Evolutionary conservation across 2,888 invertebrate genomes (phyloP).

Genomic region (Oegoconia quadripuncta): DNA sequence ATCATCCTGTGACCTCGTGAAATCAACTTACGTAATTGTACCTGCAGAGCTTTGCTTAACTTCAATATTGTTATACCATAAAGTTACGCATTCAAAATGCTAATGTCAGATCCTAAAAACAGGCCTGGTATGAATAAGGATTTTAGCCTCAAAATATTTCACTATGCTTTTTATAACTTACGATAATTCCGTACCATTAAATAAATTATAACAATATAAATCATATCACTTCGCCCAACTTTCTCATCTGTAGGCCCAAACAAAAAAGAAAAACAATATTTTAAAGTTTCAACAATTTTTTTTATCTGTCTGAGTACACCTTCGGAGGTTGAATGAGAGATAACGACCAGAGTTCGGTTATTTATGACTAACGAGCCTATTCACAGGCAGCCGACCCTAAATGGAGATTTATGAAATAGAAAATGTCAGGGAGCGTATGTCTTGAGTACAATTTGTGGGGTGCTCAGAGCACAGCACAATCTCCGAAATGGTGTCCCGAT

Average conservation of each 20-base stretch:
- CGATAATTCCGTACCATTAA: too few species aligned
- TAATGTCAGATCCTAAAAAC: too few species aligned
- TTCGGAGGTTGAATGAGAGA: conserved; percentile 62
- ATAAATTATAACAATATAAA: background rate
- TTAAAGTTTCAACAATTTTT: conserved; percentile 26
- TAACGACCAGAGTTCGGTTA: conserved; percentile 74
- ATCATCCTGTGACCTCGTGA: too few species aligned
- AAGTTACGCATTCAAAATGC: too few species aligned
- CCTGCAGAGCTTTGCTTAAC: too few species aligned
- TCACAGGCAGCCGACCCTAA: conserved; percentile 60
- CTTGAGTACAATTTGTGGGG: conserved; percentile 55
- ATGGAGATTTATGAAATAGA: conserved; percentile 75
- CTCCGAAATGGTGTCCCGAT: conserved; percentile 21
- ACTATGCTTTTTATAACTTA: too few species aligned
- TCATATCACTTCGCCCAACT: conserved; percentile 7
- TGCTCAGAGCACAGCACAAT: conserved; percentile 11
- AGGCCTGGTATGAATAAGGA: too few species aligned
- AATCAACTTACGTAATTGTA: too few species aligned
- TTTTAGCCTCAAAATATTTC: too few species aligned
- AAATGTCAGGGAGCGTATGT: conserved; percentile 65
- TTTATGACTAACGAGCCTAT: conserved; percentile 77
- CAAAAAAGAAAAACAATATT: conserved; percentile 28
- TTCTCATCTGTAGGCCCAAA: conserved; percentile 8
- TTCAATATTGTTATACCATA: too few species aligned
- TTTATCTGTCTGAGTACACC: conserved; percentile 32